phyloP scores from a whole-genome alignment of 1,140 invertebrate species.

The Aphelinus atriplicis region DNA sequence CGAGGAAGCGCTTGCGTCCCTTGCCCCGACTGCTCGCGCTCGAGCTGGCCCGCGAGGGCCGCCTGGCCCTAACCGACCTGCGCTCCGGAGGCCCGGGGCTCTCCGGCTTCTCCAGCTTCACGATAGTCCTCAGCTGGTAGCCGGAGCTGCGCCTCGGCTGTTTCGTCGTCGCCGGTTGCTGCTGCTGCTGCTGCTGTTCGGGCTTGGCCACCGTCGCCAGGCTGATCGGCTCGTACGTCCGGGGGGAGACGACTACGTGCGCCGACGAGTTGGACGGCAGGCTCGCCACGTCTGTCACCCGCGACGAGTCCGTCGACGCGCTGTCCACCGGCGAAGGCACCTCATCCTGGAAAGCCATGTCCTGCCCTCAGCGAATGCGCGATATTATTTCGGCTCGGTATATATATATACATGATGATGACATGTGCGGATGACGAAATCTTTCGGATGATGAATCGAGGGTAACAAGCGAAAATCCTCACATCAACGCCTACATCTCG shows the following conservation, averaged over 20 bases:
- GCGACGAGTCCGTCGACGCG: slow-evolving; percentile 51
- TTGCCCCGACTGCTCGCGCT: slow-evolving; percentile 25
- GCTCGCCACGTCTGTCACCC: slow-evolving; percentile 14
- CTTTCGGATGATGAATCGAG: too few species aligned
- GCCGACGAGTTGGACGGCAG: not conserved
- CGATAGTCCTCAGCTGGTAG: not conserved
- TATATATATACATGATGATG: not conserved
- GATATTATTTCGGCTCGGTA: too few species aligned
- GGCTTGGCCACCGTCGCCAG: not conserved
- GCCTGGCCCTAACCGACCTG: not conserved
- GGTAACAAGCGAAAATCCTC: too few species aligned
- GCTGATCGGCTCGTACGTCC: slow-evolving; percentile 23
- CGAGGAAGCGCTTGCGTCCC: slow-evolving; percentile 41
- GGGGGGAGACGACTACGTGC: slow-evolving; percentile 20
- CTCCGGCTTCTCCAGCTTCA: slow-evolving; percentile 8
- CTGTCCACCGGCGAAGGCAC: slow-evolving; percentile 47
- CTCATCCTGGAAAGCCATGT: slow-evolving; percentile 49
- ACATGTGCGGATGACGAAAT: too few species aligned
- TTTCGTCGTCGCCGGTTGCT: not conserved
- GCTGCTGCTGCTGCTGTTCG: not conserved
- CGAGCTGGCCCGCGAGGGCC: not conserved
- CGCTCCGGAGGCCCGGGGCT: slow-evolving; percentile 7
- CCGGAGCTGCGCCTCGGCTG: not conserved
- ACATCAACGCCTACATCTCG: too few species aligned
- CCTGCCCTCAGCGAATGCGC: too few species aligned